Evolutionary conservation across 2,888 invertebrate genomes (phyloP), one percentile per base, ranked within the genome.

Genomic region (Helicoverpa assulta): DNA sequence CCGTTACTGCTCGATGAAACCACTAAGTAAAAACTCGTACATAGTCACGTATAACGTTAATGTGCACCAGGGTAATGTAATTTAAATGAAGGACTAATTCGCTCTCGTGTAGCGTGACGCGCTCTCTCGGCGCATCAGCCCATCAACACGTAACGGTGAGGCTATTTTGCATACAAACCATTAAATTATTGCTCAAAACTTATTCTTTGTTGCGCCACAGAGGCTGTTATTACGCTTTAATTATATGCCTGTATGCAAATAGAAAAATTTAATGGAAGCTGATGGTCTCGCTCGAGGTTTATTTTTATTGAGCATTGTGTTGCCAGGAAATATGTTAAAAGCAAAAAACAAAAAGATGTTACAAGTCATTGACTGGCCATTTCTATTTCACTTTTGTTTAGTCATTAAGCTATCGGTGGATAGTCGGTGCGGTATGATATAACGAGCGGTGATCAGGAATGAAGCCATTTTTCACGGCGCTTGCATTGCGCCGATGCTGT

Each of bases 171-270:
- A 95, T 95, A 95, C 94, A 93, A 93, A 93, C 95, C 94, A 95
- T 95, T 94, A 95, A 94, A 95, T 95, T 95, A 95, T 95, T 95
- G 94, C 95, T 95, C 91, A 94, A 95, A 95, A 95, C 93, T 94
- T 93, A 95, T 95, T 95, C 95, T 94, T 92, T 94, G 95, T 95
- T 95, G 92, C 95, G 88, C 93, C 92, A 94, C 93, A 90, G 92
- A 93, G 92, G 91, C 92, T 92, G 93, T 92, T 94, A 95, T 95
- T 95, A 95, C 89, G 88, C 92, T 91, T 93, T 95, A 95, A 95
- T 95, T 95, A 92, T 90, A 94, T 90, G 89, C 89, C 91, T 88
- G 93, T 93, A 95, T 95, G 95, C 94, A 94, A 95, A 95, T 95
- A 93, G 92, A 92, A 92, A 93, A 90, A 90, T 91, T 90, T 93